These are phyloP conservation scores for Arenaria interpres DNA, from an alignment of 2,113 vertebrate species.

Conservation along the genomic window DNA sequence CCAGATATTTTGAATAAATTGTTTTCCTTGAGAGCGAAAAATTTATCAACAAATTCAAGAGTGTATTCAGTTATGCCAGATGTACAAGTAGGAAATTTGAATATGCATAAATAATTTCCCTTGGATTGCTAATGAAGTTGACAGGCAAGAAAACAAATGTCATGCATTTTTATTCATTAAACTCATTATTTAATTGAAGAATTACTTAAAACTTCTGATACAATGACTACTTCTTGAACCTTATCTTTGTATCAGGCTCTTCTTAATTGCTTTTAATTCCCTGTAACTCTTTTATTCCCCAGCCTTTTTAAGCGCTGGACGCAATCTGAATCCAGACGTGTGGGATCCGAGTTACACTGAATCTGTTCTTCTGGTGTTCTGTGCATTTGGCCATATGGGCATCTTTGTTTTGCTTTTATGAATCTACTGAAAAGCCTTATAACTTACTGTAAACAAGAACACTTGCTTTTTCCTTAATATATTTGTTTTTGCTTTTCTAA, in stretches of 20 bases:
- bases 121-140: slow-evolving; percentile 73
- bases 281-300: neutral
- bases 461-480: neutral
- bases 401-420: slow-evolving; percentile 45
- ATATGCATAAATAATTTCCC: slow-evolving; percentile 68
- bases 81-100: slow-evolving; percentile 68
- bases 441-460: neutral
- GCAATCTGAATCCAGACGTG: slow-evolving; percentile 6
- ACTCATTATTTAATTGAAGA: slow-evolving; percentile 61
- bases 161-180: slow-evolving; percentile 64
- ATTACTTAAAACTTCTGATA: slow-evolving; percentile 55
- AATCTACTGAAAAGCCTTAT: slow-evolving; percentile 2
- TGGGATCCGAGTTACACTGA: slow-evolving; percentile 15
- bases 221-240: slow-evolving; percentile 40
- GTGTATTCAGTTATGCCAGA: slow-evolving; percentile 68
- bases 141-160: slow-evolving; percentile 63
- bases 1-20: slow-evolving; percentile 69
- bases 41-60: slow-evolving; percentile 64
- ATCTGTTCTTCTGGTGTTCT: slow-evolving; percentile 30
- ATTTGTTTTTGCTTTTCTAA: neutral
- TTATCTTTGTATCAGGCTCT: slow-evolving; percentile 52
- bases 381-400: slow-evolving; percentile 23
- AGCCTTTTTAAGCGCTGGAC: neutral
- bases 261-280: slow-evolving; percentile 54
- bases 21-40: slow-evolving; percentile 57